These are phyloP conservation scores for Spodoptera exigua DNA, from an alignment of 2,888 invertebrate species.

Conservation along the genomic window DNA sequence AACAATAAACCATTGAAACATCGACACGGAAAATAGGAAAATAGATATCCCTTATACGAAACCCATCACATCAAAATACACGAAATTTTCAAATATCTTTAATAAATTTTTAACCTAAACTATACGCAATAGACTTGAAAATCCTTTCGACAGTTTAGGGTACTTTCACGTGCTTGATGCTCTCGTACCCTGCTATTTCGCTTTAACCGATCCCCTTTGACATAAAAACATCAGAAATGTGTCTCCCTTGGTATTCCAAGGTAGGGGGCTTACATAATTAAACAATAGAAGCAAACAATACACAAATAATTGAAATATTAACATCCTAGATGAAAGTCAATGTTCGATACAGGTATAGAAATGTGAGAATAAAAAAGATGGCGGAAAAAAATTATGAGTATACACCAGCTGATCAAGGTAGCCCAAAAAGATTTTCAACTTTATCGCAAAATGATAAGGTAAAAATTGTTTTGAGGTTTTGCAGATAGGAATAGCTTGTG, in stretches of 20 bases:
- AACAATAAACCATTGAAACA: conserved; percentile 38
- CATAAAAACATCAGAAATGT: conserved; percentile 50
- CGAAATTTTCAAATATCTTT: no score
- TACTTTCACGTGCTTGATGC: no score
- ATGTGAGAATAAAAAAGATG: conserved; percentile 21
- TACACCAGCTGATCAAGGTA: no score
- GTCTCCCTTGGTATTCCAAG: conserved; percentile 18
- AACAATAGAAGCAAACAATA: conserved; percentile 39
- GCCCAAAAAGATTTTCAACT: no score
- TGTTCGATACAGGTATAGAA: conserved; percentile 24
- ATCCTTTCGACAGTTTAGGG: no score
- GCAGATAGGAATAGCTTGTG: no score
- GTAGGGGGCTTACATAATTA: conserved; percentile 50
- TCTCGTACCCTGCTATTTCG: conserved; percentile 18
- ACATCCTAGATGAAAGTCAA: conserved; percentile 26
- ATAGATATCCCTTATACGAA: conserved; percentile 17
- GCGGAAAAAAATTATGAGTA: neutral
- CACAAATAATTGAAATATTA: conserved; percentile 55
- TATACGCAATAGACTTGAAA: no score
- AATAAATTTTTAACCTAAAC: no score
- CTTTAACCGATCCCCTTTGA: conserved; percentile 30
- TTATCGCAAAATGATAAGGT: no score
- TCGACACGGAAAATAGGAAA: conserved; percentile 32
- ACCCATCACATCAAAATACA: no score
- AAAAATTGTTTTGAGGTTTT: no score